These are phyloP conservation scores for Okapia johnstoni DNA, from an alignment of 2,113 vertebrate species.

Conservation along the genomic window DNA sequence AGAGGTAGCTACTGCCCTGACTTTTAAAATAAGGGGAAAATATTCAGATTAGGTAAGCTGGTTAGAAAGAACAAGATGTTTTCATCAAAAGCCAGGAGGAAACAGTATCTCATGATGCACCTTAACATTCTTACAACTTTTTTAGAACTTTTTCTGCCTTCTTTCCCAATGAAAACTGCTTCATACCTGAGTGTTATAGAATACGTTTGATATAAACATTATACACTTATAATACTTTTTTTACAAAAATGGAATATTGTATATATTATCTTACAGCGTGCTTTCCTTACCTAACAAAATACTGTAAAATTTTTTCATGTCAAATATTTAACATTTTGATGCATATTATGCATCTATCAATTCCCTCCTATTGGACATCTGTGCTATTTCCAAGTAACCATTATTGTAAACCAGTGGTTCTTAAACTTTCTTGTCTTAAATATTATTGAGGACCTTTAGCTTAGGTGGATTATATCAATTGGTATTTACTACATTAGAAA, in stretches of 20 bases:
- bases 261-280: not conserved
- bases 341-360: not conserved
- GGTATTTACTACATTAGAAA: not conserved
- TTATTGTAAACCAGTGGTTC: constrained; percentile 12
- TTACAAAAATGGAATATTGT: not conserved
- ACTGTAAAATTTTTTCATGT: not conserved
- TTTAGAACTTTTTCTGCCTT: not conserved
- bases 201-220: not conserved
- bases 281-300: constrained; percentile 29
- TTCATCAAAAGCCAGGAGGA: not conserved
- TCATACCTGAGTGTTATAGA: not conserved
- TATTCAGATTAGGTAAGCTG: not conserved
- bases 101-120: not conserved
- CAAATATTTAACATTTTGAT: constrained; percentile 10
- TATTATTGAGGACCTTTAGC: not conserved
- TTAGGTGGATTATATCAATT: not conserved
- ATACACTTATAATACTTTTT: not conserved
- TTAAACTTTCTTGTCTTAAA: not conserved
- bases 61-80: not conserved
- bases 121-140: not conserved
- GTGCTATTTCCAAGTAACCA: not conserved
- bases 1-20: not conserved
- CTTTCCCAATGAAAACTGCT: not conserved
- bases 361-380: not conserved
- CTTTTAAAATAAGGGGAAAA: not conserved